phyloP scores from a whole-genome alignment of 1,140 invertebrate species.

The Sitodiplosis mosellana region DNA sequence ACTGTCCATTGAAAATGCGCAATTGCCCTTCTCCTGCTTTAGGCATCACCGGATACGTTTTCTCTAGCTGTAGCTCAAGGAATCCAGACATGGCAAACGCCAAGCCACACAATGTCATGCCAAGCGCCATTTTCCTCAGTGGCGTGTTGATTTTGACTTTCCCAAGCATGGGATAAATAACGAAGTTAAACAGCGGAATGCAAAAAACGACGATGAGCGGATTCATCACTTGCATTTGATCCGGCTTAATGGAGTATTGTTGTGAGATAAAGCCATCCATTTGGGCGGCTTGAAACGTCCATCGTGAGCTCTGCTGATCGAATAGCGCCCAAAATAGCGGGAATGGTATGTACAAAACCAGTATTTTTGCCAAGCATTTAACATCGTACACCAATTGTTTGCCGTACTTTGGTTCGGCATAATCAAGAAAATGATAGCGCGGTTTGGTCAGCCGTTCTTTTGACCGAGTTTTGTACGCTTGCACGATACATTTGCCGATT shows the following conservation, averaged over 20 bases:
- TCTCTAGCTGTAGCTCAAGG: conserved; percentile 61
- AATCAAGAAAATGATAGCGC: conserved; percentile 58
- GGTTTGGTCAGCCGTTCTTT: neutral
- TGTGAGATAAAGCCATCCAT: conserved; percentile 44
- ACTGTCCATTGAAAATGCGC: conserved; percentile 46
- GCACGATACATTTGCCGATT: conserved; percentile 50
- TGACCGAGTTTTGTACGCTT: too few relatives aligned
- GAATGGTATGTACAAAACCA: conserved; percentile 56
- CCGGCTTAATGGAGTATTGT: conserved; percentile 46
- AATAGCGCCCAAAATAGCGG: conserved; percentile 73
- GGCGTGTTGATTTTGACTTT: conserved; percentile 30
- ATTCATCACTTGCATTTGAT: conserved; percentile 67
- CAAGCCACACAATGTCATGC: conserved; percentile 62
- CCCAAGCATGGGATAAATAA: conserved; percentile 39
- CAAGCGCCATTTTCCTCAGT: conserved; percentile 38
- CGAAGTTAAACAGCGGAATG: conserved; percentile 61
- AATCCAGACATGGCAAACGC: conserved; percentile 79
- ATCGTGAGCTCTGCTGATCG: conserved; percentile 75
- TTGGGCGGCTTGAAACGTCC: conserved; percentile 82
- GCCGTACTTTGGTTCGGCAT: conserved; percentile 53
- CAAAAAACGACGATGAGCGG: conserved; percentile 56
- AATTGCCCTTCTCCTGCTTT: conserved; percentile 37
- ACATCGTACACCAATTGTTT: conserved; percentile 40
- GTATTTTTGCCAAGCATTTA: conserved; percentile 41
- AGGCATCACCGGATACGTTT: conserved; percentile 45